phyloP scores from a whole-genome alignment of 2,113 vertebrate species.

The Oryzias javanicus region DNA sequence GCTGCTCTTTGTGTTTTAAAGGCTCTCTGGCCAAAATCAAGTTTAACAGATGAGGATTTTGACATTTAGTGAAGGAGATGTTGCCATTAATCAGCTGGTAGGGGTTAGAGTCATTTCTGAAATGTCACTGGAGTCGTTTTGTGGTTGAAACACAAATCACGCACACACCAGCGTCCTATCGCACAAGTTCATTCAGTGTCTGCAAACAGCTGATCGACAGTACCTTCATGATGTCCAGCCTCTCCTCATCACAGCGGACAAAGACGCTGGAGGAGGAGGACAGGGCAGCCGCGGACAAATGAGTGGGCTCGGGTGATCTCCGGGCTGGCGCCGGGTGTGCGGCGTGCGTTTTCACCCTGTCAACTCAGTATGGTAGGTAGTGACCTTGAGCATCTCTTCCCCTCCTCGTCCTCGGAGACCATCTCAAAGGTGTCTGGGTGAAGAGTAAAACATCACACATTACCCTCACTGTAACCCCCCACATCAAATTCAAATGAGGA shows the following conservation, averaged over 20 bases:
- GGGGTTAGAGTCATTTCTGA: constrained; percentile 42
- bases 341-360: too few species aligned
- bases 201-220: neutral
- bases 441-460: neutral
- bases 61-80: constrained; percentile 60
- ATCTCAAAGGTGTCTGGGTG: constrained; percentile 95
- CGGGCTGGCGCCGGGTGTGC: too few species aligned
- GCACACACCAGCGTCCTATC: neutral
- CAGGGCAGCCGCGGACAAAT: constrained; percentile 96
- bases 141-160: constrained; percentile 3
- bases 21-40: neutral
- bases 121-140: constrained; percentile 54
- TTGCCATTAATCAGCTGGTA: constrained; percentile 46
- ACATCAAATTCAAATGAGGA: too few species aligned
- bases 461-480: too few species aligned
- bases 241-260: constrained; percentile 95
- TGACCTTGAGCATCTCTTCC: constrained; percentile 96
- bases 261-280: constrained; percentile 97
- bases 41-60: constrained; percentile 39
- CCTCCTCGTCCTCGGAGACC: constrained; percentile 97
- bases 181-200: neutral
- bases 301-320: too few species aligned
- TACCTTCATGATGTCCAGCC: constrained; percentile 99
- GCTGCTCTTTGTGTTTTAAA: neutral
- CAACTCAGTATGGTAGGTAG: too few species aligned